phyloP scores from a whole-genome alignment of 2,113 vertebrate species.

The Elephantulus edwardii region DNA sequence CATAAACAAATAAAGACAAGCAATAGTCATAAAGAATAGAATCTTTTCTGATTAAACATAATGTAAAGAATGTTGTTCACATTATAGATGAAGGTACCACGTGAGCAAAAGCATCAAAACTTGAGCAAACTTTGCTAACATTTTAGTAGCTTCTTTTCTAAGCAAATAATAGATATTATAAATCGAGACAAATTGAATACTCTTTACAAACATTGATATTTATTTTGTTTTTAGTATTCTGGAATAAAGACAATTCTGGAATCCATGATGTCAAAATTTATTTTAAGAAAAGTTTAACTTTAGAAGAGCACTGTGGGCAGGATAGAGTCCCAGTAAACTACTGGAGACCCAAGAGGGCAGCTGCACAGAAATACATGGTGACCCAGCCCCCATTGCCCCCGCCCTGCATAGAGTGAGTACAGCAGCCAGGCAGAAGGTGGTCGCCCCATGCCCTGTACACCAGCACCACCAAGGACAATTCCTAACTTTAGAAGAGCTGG shows the following conservation, averaged over 20 bases:
- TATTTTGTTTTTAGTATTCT: not conserved
- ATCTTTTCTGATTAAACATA: not conserved
- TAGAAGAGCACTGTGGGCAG: too few species aligned
- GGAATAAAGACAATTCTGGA: not conserved
- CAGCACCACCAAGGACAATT: too few species aligned
- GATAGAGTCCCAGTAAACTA: too few species aligned
- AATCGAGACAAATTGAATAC: not conserved
- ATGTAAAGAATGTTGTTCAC: not conserved
- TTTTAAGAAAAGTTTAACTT: too few species aligned
- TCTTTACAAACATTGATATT: not conserved
- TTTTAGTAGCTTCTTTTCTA: conserved; percentile 22
- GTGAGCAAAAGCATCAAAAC: not conserved
- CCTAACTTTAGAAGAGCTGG: too few species aligned
- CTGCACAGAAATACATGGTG: too few species aligned
- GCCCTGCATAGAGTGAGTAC: too few species aligned
- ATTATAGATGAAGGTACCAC: not conserved
- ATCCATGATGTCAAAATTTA: not conserved
- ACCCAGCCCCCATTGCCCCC: too few species aligned
- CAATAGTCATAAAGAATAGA: too few species aligned
- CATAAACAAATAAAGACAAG: not conserved
- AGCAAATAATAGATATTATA: not conserved
- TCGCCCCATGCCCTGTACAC: too few species aligned
- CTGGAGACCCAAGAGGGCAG: too few species aligned
- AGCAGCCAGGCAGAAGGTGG: too few species aligned
- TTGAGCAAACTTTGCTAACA: not conserved